phyloP scores from a whole-genome alignment of 2,797 vertebrate genomes.

The Anguilla megastoma region DNA sequence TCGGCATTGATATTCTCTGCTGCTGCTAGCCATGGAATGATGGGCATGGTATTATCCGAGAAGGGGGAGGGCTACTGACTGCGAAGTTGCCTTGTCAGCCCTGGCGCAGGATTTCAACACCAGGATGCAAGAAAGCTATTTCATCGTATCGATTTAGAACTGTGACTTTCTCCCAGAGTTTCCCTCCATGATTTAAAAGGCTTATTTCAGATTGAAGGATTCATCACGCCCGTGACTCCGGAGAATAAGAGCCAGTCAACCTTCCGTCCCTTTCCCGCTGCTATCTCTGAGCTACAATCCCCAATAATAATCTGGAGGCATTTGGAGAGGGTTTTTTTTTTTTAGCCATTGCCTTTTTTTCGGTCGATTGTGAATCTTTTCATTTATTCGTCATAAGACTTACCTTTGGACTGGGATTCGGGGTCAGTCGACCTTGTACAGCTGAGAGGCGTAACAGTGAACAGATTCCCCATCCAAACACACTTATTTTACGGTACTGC shows the following conservation, averaged over 20 bases:
- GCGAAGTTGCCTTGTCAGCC: conserved; percentile 9
- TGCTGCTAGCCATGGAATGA: not conserved
- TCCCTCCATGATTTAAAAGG: conserved; percentile 5
- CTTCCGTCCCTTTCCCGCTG: not conserved
- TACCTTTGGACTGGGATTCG: not conserved
- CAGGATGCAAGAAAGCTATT: not conserved
- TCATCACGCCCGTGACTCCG: not conserved
- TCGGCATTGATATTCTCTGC: not conserved
- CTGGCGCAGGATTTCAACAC: not conserved
- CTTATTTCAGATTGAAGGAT: conserved; percentile 17
- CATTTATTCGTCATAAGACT: not conserved
- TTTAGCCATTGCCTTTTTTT: not conserved
- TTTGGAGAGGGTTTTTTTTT: not conserved
- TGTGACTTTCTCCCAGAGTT: conserved; percentile 4
- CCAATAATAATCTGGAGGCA: not conserved
- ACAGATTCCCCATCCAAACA: not conserved
- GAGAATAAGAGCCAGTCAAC: not conserved
- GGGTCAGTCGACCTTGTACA: not conserved
- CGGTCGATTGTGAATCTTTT: not conserved
- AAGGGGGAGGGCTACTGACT: not conserved
- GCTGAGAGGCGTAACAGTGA: not conserved
- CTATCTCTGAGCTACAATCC: not conserved
- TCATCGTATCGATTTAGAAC: conserved; percentile 7
- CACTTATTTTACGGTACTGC: not conserved
- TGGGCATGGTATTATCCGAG: conserved; percentile 4